Evolutionary conservation across 1,140 invertebrate species (phyloP).

Genomic region (Cataglyphis hispanica): DNA sequence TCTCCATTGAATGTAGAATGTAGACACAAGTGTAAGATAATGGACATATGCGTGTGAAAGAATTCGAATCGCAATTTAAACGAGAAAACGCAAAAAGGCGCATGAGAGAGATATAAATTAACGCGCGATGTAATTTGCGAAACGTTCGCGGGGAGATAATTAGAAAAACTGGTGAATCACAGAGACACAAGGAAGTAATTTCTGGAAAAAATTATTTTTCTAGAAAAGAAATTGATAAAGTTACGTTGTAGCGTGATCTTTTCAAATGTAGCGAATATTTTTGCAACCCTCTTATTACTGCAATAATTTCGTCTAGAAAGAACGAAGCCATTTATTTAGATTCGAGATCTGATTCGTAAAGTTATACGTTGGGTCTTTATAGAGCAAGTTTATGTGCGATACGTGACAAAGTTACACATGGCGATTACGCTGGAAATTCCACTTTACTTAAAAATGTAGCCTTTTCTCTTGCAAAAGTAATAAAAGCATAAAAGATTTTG

Average conservation of each 20-base stretch:
- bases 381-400: background rate
- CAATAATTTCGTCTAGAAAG: background rate
- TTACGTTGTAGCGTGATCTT: too few relatives aligned
- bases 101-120: constrained; percentile 34
- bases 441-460: background rate
- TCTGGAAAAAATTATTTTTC: constrained; percentile 29
- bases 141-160: background rate
- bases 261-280: background rate
- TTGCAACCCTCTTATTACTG: background rate
- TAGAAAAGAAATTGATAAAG: too few relatives aligned
- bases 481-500: background rate
- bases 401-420: constrained; percentile 11
- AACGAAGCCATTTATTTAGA: background rate
- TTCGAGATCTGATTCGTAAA: background rate
- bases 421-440: background rate
- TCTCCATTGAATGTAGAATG: background rate
- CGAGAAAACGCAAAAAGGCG: background rate
- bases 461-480: background rate
- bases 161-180: constrained; percentile 14
- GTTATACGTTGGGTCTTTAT: background rate
- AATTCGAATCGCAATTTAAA: constrained; percentile 37
- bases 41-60: background rate
- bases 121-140: constrained; percentile 33
- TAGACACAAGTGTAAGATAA: background rate
- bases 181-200: constrained; percentile 15